phyloP scores from a whole-genome alignment of 1,140 invertebrate genomes.

The Polypedilum pembai region DNA sequence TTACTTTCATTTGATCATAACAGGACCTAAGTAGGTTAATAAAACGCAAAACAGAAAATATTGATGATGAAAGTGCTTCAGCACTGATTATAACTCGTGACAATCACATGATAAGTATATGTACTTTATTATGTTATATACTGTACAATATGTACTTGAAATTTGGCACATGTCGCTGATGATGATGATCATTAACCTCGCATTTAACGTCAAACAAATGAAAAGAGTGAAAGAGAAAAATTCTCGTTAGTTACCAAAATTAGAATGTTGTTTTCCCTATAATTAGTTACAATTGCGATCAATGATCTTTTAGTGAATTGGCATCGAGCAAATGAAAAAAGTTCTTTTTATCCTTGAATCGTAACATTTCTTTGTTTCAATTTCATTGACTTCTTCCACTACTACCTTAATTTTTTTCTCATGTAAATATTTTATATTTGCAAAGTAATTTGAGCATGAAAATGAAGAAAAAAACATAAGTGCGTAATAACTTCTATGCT shows the following conservation, averaged over 20 bases:
- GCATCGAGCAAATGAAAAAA: background rate
- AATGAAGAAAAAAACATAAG: background rate
- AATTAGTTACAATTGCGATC: conserved; percentile 1
- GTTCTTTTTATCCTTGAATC: background rate
- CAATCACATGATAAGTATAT: background rate
- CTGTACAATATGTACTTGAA: background rate
- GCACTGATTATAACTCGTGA: background rate
- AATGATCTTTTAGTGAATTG: background rate
- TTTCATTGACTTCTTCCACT: background rate
- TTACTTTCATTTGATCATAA: background rate
- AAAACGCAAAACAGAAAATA: background rate
- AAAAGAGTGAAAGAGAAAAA: no score
- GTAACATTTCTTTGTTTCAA: conserved; percentile 4
- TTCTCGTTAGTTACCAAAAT: no score
- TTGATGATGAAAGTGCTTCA: background rate
- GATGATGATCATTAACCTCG: background rate
- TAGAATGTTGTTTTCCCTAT: background rate
- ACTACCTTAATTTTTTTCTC: background rate
- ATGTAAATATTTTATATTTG: no score
- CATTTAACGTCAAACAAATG: background rate
- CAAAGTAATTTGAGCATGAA: no score
- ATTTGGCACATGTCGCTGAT: background rate
- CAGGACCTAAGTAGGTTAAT: background rate
- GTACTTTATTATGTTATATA: no score
- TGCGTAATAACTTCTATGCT: background rate